A percentile compares a stretch with the other conserved stretches of the same genome.
These are phyloP conservation scores for Neomorphus geoffroyi DNA, from an alignment of 2,797 vertebrate species.

Conservation along the genomic window DNA sequence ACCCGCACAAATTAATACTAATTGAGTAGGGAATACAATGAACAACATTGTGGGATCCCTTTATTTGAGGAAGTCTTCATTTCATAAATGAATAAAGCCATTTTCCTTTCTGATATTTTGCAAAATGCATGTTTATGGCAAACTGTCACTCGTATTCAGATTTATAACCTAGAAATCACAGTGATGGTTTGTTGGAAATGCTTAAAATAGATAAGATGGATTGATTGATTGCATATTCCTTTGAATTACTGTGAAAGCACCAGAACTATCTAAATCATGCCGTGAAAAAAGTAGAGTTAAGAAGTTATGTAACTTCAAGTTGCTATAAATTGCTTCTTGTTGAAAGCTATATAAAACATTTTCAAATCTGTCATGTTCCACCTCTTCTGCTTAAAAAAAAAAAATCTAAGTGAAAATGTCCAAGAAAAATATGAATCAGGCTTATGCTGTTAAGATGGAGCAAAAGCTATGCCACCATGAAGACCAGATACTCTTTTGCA, in stretches of 20 bases:
- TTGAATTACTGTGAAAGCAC: slow-evolving; percentile 60
- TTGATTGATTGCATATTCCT: slow-evolving; percentile 61
- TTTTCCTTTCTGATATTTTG: background rate
- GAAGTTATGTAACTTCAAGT: slow-evolving; percentile 57
- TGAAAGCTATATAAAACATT: slow-evolving; percentile 63
- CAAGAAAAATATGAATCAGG: slow-evolving; percentile 19
- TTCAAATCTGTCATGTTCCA: slow-evolving; percentile 60
- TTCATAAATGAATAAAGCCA: background rate
- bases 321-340: slow-evolving; percentile 63
- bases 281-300: slow-evolving; percentile 40
- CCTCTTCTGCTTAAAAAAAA: slow-evolving; percentile 18
- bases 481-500: background rate
- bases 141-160: slow-evolving; percentile 25
- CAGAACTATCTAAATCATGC: slow-evolving; percentile 43
- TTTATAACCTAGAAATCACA: slow-evolving; percentile 27
- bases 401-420: slow-evolving; percentile 3
- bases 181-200: slow-evolving; percentile 12
- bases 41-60: background rate
- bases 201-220: slow-evolving; percentile 56
- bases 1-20: background rate
- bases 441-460: background rate
- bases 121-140: slow-evolving; percentile 38
- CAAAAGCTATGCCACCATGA: background rate
- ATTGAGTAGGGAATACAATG: background rate
- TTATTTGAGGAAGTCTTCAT: background rate